Base-by-base conservation (phyloP, 2,113 vertebrate genomes). In the Aplodontia rufa region DNA sequence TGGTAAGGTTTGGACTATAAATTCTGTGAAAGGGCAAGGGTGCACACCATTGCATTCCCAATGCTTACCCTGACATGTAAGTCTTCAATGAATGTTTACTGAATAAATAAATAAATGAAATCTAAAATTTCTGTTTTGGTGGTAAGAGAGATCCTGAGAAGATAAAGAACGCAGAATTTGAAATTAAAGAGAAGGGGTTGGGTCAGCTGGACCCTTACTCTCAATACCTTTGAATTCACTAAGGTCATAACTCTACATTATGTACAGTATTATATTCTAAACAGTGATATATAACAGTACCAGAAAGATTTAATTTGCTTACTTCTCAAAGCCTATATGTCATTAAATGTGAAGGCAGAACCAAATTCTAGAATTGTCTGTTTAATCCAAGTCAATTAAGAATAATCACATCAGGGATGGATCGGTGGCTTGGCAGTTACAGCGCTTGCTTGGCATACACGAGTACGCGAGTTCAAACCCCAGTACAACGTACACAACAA, bases 271-370 rank as follows among this genome's bases (percentile, higher is more conserved):
- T 91, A 28, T 55, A 45, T 19, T 79, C 53, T 88, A 30, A 89
- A 47, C 60, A 93, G 93, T 8, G 55, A 74, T 53, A 58, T 35
- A 75, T 28, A 83, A 83, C 2, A 82, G 40, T 40, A 84, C 4
- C 47, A 87, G 92, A 84, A 81, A 92, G 92, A 87, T 0, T 42
- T 71, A 92, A 92, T 92, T 66, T 76, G 35, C 58, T 93, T 51
- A 88, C 69, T 79, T 93, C 71, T 95, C 47, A 93, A 95, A 81
- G 76, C 6, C 49, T 37, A 16, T 20, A 68, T 75, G 58, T 42
- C 66, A 90, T 92, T 91, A 96, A 89, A 64, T 90, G 49, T 58
- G 17, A 97, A 96, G 84, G 92, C 30, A 90, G 75, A 95, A 95
- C 49, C 82, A 95, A 95, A 85, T 42, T 74, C 8, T 53, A 93